A percentile compares a stretch with the other conserved stretches of the same genome.
Conservation (phyloP, 2,113 vertebrate genomes). For the Rhodinocichla rosea region DNA sequence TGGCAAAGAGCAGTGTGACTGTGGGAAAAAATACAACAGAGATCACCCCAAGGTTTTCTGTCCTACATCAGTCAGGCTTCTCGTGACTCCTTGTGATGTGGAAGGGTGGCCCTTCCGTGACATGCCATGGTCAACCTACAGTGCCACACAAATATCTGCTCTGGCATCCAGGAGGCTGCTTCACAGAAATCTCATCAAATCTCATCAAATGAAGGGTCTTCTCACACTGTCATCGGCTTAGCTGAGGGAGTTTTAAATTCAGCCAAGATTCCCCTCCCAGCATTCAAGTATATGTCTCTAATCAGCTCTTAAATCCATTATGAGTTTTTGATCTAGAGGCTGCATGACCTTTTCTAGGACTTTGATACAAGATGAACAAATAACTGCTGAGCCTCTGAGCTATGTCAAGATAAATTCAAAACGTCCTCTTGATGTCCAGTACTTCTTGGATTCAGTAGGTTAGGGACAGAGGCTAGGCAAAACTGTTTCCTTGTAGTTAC, state of each 20-base stretch:
- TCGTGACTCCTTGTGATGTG: neutral
- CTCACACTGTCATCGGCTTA: neutral
- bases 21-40: neutral
- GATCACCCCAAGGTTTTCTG: neutral
- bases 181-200: neutral
- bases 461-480: neutral
- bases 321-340: neutral
- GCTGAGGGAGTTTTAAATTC: neutral
- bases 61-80: neutral
- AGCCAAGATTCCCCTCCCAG: neutral
- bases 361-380: slow-evolving; percentile 27
- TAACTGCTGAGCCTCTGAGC: slow-evolving; percentile 2
- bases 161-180: neutral
- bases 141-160: neutral
- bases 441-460: neutral
- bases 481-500: neutral
- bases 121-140: rapidly evolving
- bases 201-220: neutral
- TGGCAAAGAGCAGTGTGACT: neutral
- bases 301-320: slow-evolving; percentile 23
- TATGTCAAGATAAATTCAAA: slow-evolving; percentile 40
- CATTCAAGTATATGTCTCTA: neutral
- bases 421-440: neutral
- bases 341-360: slow-evolving; percentile 32
- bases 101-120: rapidly evolving